These are phyloP conservation scores for Polymixis lichenea DNA, from an alignment of 2,888 invertebrate species.

Conservation along the genomic window DNA sequence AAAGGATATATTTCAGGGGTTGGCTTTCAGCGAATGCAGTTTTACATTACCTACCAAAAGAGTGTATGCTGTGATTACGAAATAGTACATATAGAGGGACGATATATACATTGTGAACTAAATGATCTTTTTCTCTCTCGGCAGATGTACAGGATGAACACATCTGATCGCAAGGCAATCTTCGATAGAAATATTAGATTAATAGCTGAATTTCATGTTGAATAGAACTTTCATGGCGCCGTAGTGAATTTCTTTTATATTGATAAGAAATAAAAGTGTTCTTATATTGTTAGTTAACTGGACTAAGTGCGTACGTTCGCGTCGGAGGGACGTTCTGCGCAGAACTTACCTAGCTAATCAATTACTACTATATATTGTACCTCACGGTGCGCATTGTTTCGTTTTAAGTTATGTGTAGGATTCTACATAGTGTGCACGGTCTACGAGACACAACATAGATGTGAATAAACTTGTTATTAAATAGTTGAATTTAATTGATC, in stretches of 20 bases:
- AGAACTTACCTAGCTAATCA: slow-evolving; percentile 62
- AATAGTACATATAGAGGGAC: slow-evolving; percentile 49
- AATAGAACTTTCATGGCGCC: slow-evolving; percentile 70
- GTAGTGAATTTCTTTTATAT: slow-evolving; percentile 76
- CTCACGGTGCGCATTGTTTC: slow-evolving; percentile 56
- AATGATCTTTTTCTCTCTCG: slow-evolving; percentile 91
- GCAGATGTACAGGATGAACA: slow-evolving; percentile 94
- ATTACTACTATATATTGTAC: slow-evolving; percentile 64
- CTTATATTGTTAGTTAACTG: slow-evolving; percentile 83
- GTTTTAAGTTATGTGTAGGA: slow-evolving; percentile 62
- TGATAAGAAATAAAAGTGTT: slow-evolving; percentile 88
- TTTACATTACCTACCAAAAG: neutral
- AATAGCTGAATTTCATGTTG: slow-evolving; percentile 71
- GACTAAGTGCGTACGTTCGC: slow-evolving; percentile 64
- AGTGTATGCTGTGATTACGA: slow-evolving; percentile 52
- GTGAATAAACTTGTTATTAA: slow-evolving; percentile 69
- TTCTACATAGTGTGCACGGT: slow-evolving; percentile 64
- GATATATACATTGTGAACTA: slow-evolving; percentile 68
- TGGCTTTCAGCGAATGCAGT: neutral
- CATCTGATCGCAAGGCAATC: slow-evolving; percentile 90
- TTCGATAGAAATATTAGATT: slow-evolving; percentile 72
- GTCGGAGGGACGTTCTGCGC: slow-evolving; percentile 53
- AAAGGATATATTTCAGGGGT: neutral
- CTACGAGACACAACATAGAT: slow-evolving; percentile 56
- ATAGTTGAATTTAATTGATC: slow-evolving; percentile 75